phyloP scores from a whole-genome alignment of 35 echinoderm and acorn worm species.

The Ophioderma brevispina region DNA sequence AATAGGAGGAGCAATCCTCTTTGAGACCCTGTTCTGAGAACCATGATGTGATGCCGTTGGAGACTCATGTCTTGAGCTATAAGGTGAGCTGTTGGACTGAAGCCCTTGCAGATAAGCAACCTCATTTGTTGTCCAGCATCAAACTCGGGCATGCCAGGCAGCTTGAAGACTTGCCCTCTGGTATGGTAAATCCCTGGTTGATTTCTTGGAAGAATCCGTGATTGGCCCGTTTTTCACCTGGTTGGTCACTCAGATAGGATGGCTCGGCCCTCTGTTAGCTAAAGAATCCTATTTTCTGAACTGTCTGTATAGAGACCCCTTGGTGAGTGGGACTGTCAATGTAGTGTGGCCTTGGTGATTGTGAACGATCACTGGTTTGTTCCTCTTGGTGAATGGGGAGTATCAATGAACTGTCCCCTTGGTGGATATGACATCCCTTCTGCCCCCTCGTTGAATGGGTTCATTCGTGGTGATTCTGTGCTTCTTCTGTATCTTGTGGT shows the following conservation, averaged over 20 bases:
- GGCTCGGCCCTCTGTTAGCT: conserved; percentile 42
- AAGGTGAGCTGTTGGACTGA: not conserved
- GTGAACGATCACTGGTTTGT: not conserved
- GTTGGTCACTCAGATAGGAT: conserved; percentile 31
- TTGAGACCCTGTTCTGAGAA: conserved; percentile 2
- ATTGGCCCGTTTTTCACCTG: conserved; percentile 34
- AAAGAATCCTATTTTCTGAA: conserved; percentile 50
- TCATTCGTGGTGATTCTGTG: not conserved
- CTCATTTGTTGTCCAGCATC: not conserved
- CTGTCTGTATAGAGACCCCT: conserved; percentile 25
- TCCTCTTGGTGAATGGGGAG: not conserved
- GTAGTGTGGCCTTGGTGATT: too few relatives aligned
- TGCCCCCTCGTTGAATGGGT: too few relatives aligned
- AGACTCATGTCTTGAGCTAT: not conserved
- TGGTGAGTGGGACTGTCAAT: not conserved
- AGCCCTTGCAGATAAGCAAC: conserved; percentile 19
- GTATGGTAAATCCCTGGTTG: not conserved
- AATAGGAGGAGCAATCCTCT: conserved; percentile 3
- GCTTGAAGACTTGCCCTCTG: not conserved
- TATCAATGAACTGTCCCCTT: not conserved
- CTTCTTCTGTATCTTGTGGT: not conserved
- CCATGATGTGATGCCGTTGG: not conserved
- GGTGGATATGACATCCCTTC: too few relatives aligned
- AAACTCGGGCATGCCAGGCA: not conserved
- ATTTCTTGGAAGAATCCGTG: conserved; percentile 32